Evolutionary conservation across 1,140 invertebrate genomes (phyloP), one percentile per base, ranked within the genome.

Genomic region (Neoseiulus cucumeris): DNA sequence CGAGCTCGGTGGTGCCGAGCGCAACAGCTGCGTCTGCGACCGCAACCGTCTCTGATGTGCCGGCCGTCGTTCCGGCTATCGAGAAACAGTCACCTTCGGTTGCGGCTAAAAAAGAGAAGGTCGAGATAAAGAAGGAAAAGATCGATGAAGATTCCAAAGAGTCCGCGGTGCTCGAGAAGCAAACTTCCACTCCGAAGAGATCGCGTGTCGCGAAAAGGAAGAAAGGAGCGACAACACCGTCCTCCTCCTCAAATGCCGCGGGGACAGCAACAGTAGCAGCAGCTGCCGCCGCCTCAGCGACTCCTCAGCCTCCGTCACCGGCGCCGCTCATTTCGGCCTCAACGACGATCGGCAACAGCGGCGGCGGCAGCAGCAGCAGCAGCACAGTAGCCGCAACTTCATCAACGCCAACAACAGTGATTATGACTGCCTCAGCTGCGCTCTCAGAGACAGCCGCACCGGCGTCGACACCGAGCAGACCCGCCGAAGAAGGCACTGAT

Each of bases 71-170:
- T 59, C 12, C 51, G 5, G 17, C 17, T 29, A 69, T 44, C 64
- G 28, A 29, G 17, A 44, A 67, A 39, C 28, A 42, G 47, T 6
- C 25, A 28, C 18, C 42, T 39, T 7, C n/a, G 22, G 30, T 45
- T n/a, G 20, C 28, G 22, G 45, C 30, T 47, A 44, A 42, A 25
- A 64, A 67, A 45, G 42, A 18, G 42, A 67, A 25, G 39, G 66
- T 33, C 25, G 64, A 67, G 20, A 25, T 33, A 12, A 20, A 39
- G 42, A n/a, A 17, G n/a, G 4, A n/a, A 18, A 44, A 42, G 17
- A 17, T 64, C 4, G 70, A 69, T 22, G 72, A 69, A 55, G 71
- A 73, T 33, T 68, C 70, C 28, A 18, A 67, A 2, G 67, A 74
- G 25, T 67, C 70, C 59, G 67, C 71, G 68, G 51, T 65, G 30